phyloP scores from a whole-genome alignment of 2,888 invertebrate species.

The Cancer borealis region DNA sequence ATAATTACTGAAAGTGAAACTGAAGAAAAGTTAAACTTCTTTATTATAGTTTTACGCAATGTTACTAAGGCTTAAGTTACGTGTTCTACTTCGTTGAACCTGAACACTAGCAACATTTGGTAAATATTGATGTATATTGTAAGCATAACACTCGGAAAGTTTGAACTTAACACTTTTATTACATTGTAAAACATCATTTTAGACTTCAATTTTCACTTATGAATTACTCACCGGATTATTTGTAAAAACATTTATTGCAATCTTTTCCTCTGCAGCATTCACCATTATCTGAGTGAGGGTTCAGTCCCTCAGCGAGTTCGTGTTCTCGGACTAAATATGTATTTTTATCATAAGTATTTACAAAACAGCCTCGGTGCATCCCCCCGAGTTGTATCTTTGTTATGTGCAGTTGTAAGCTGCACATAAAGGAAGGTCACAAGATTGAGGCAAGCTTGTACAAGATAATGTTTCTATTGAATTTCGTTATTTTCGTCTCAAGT shows the following conservation, averaged over 20 bases:
- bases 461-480: too few relatives aligned
- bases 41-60: background rate
- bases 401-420: background rate
- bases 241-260: too few relatives aligned
- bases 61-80: background rate
- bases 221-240: background rate
- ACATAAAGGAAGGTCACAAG: background rate
- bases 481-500: background rate
- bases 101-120: background rate
- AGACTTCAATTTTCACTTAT: background rate
- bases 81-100: background rate
- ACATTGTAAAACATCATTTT: background rate
- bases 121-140: background rate
- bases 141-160: background rate
- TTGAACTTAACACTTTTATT: background rate
- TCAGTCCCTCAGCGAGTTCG: too few relatives aligned
- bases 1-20: background rate
- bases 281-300: too few relatives aligned
- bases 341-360: background rate
- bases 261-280: too few relatives aligned
- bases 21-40: background rate
- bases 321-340: background rate
- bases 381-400: background rate
- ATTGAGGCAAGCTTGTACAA: background rate
- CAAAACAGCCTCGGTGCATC: background rate